Conservation (phyloP, 2,113 vertebrate genomes). For the Solenodon paradoxus region DNA sequence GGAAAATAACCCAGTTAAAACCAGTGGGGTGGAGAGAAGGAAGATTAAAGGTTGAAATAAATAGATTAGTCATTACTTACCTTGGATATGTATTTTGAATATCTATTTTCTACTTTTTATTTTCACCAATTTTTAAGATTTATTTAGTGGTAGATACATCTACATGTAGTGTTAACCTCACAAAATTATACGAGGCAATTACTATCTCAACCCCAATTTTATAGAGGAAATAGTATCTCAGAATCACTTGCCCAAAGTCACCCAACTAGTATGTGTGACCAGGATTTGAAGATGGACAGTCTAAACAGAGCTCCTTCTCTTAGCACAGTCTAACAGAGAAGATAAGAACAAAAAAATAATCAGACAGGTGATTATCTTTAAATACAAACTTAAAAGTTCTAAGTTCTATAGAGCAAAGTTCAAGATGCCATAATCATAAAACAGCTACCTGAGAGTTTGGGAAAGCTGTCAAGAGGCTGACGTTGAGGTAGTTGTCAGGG, state of each 20-base stretch:
- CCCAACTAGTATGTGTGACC: background rate
- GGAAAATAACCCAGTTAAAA: background rate
- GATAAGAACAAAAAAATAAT: background rate
- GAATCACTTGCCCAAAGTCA: background rate
- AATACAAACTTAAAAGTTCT: background rate
- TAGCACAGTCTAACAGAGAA: background rate
- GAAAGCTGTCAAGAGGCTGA: background rate
- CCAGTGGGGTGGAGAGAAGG: background rate
- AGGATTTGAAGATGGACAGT: background rate
- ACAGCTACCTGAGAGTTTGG: background rate
- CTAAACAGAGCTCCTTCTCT: background rate
- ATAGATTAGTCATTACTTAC: background rate
- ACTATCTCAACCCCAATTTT: background rate
- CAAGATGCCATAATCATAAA: background rate
- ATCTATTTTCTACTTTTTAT: slow-evolving; percentile 8
- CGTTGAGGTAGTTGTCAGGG: background rate
- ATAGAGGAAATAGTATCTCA: background rate
- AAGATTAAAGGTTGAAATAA: background rate
- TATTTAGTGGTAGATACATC: background rate
- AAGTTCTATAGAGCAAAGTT: background rate
- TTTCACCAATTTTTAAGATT: background rate
- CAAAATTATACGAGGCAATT: background rate
- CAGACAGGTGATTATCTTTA: background rate
- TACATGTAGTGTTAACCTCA: background rate
- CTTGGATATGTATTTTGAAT: background rate